Base-by-base conservation (phyloP, 2,888 invertebrate species). In the Cephus sareptanus region DNA sequence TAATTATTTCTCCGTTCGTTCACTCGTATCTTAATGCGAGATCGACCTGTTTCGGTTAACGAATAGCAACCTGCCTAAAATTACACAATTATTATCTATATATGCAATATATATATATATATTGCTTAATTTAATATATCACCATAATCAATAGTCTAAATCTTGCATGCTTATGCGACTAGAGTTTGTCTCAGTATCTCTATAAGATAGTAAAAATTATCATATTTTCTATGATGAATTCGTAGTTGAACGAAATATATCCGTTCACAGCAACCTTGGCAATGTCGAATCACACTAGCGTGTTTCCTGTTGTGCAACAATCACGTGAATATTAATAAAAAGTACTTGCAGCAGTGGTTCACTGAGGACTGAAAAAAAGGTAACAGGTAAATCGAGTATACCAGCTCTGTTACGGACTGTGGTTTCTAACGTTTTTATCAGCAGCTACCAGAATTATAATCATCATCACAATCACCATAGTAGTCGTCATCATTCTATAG, bases 201-300 rank as follows among this genome's bases (percentile, higher is more conserved):
- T 56, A 56, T 23, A 56, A 56, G 23, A 23, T 15, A 56, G 9
- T 2, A 23, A 56, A 56, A 23, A 40, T 40, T 23, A 9, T 56
- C 15, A 23, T 9, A 9, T 9, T 56, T 56, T 56, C 56, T 56
- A 23, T 9, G 23, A 23, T 23, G 56, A 56, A 56, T 56, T 23
- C 2, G 9, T 69, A 23, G 9, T 76, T 35, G 75, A 77, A 77
- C 76, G 23, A 73, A 73, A 73, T 75, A 70, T 34, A 77, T 75
- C 74, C 83, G 79, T 77, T 70, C 78, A 76, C 37, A 71, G 78
- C 69, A 73, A 79, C 77, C 76, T 76, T 74, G 77, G 76, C 81
- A 81, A 75, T 81, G 80, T 73, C 3, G 73, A 68, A 76, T 68
- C 13, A 73, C 74, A 34, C 74, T 37, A 56, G 56, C 76, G 78